Evolutionary conservation across 2,888 invertebrate species (phyloP), one percentile per base, ranked within the genome.

Genomic region (Syrista parreyssii): DNA sequence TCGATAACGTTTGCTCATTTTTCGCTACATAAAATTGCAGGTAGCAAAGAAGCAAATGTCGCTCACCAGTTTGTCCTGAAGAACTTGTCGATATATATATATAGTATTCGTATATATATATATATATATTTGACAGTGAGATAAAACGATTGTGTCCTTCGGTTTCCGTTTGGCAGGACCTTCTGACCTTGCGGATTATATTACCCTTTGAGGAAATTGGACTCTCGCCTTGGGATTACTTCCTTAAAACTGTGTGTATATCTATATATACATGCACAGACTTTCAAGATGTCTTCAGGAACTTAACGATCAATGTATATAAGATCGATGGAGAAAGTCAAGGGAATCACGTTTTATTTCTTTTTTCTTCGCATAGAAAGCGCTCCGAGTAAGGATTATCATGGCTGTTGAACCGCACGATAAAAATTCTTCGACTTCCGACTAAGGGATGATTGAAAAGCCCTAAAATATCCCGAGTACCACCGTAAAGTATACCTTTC

Each of bases 21-120:
- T 83, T 86, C 88, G 85, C 88, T 88, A 88, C 87, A 88, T 88
- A 87, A 88, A 88, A 84, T 83, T 84, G 79, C 84, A 23, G 55
- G 55, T 55, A 55, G 55, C 55, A 55, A 55, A 23, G 23, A 55
- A 55, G 55, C 23, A 55, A 55, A 23, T 23, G 55, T 55, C 23
- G 55, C 9, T 15, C 6, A 1, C 23, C 23, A 55, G 23, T 55
- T 55, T 23, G 23, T 23, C 15, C 55, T 9, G 2, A 55, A 23
- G 23, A 55, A 23, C 55, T 23, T 55, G 55, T 23, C 9, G 9
- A 9, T n/a, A n/a, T n/a, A n/a, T n/a, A n/a, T n/a, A n/a, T n/a
- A n/a, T n/a, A n/a, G n/a, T n/a, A n/a, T n/a, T n/a, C n/a, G n/a
- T n/a, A n/a, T n/a, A n/a, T n/a, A n/a, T n/a, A n/a, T n/a, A n/a